Evolutionary conservation across 2,113 vertebrate species (phyloP).

Genomic region (Turnix velox): DNA sequence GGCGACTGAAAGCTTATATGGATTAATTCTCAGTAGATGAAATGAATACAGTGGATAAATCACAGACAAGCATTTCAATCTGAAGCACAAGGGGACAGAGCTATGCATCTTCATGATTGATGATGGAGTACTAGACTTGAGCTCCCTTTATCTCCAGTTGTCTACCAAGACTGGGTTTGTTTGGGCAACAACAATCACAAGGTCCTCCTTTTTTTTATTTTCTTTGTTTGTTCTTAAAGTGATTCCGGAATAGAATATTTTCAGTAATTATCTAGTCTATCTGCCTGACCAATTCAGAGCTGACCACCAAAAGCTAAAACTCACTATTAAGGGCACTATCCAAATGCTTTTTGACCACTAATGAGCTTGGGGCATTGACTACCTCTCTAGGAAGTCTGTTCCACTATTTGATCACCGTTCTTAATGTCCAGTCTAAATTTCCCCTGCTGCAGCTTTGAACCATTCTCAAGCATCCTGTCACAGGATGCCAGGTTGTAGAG

Average conservation of each 20-base stretch:
- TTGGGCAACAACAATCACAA: neutral
- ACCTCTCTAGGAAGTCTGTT: neutral
- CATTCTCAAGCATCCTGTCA: fast-evolving
- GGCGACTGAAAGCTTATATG: neutral
- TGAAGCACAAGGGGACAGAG: neutral
- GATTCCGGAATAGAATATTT: neutral
- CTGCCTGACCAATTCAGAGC: neutral
- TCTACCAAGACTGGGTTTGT: neutral
- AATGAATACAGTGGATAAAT: neutral
- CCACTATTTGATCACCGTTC: neutral
- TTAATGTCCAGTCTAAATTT: neutral
- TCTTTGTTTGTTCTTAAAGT: neutral
- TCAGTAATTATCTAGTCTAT: neutral
- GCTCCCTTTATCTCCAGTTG: neutral
- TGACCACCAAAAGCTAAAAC: neutral
- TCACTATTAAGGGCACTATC: neutral
- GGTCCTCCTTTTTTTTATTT: neutral
- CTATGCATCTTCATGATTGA: neutral
- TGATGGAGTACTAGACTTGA: neutral
- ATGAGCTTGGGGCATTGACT: neutral
- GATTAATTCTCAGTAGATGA: constrained; percentile 25
- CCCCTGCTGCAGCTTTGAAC: neutral
- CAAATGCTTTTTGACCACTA: neutral
- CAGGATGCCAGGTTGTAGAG: neutral
- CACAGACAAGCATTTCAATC: neutral